phyloP scores from a whole-genome alignment of 2,113 vertebrate genomes.

The Indri indri region DNA sequence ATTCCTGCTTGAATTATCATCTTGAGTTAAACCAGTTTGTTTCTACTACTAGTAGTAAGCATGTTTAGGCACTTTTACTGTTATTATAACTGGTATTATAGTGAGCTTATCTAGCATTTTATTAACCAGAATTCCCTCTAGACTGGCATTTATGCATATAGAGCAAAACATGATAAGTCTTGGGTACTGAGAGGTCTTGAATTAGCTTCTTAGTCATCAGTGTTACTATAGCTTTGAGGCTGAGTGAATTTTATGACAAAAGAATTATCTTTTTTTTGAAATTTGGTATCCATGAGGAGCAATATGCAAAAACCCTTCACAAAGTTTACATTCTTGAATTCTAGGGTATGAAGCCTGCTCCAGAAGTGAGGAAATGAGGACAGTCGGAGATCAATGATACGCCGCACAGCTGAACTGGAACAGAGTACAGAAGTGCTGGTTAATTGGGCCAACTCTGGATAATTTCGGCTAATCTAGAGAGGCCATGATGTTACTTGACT shows the following conservation, averaged over 20 bases:
- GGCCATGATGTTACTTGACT: background rate
- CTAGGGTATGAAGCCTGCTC: background rate
- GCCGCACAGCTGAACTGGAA: background rate
- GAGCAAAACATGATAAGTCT: background rate
- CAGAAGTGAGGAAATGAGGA: background rate
- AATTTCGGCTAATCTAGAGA: background rate
- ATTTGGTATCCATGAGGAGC: background rate
- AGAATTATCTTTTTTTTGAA: background rate
- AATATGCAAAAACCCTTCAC: background rate
- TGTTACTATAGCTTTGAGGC: background rate
- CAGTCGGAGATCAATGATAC: background rate
- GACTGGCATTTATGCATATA: background rate
- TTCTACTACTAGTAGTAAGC: conserved; percentile 1
- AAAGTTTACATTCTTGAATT: background rate
- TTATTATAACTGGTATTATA: background rate
- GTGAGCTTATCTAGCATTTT: background rate
- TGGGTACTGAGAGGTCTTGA: background rate
- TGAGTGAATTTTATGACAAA: conserved; percentile 31
- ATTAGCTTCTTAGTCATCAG: conserved; percentile 16
- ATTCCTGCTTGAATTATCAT: background rate
- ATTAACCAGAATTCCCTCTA: background rate
- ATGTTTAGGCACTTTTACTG: background rate
- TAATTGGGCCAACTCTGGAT: background rate
- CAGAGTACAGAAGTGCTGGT: background rate
- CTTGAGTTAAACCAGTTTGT: background rate